Evolutionary conservation across 2,797 vertebrate species (phyloP).

Genomic region (Danio albolineatus): DNA sequence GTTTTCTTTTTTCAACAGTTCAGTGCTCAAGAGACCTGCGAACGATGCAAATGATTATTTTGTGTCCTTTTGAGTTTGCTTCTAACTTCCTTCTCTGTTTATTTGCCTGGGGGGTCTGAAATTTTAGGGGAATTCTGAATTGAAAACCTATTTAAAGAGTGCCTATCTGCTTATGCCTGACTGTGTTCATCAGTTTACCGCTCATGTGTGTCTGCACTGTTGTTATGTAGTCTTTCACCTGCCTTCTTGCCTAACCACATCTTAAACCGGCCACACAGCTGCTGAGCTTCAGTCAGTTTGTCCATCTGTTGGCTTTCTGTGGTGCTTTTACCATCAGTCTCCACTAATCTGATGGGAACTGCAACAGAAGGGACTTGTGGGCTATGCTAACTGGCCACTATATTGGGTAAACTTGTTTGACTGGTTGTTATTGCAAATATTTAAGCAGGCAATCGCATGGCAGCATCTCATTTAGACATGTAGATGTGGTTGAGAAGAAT

Average conservation of each 20-base stretch:
- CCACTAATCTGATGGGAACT: slow-evolving; percentile 1
- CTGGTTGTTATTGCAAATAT: too few species aligned
- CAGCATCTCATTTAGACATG: too few species aligned
- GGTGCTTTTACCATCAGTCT: slow-evolving; percentile 30
- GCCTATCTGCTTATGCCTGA: slow-evolving; percentile 61
- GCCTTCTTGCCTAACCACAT: slow-evolving; percentile 62
- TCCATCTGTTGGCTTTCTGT: slow-evolving; percentile 56
- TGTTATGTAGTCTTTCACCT: slow-evolving; percentile 63
- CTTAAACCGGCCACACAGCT: slow-evolving; percentile 64
- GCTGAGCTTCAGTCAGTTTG: slow-evolving; percentile 55
- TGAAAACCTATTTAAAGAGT: slow-evolving; percentile 70
- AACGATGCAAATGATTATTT: slow-evolving; percentile 68
- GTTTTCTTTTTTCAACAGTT: slow-evolving; percentile 17
- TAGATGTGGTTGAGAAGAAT: too few species aligned
- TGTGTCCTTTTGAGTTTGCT: slow-evolving; percentile 61
- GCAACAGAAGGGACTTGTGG: slow-evolving; percentile 19
- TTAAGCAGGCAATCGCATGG: too few species aligned
- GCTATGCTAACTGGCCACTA: background rate
- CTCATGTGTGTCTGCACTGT: slow-evolving; percentile 69
- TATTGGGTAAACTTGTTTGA: too few species aligned
- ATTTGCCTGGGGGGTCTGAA: slow-evolving; percentile 61
- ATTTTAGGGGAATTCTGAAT: slow-evolving; percentile 75
- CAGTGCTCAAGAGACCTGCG: slow-evolving; percentile 48
- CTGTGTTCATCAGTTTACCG: slow-evolving; percentile 59
- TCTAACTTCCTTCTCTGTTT: slow-evolving; percentile 73